These are phyloP conservation scores for Agrotis segetum DNA, from an alignment of 2,888 invertebrate species.

Conservation along the genomic window DNA sequence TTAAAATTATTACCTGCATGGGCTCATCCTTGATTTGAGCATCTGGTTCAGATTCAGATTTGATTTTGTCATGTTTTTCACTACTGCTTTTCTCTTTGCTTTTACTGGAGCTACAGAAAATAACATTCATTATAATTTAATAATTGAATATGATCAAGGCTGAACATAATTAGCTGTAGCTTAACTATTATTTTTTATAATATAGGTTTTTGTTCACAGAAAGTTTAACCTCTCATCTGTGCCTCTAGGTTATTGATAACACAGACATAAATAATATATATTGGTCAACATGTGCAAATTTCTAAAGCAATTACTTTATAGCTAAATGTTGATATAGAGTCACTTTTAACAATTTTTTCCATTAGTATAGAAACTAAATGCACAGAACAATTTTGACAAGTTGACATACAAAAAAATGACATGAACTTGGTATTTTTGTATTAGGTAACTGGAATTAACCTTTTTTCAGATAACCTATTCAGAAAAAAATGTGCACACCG, in stretches of 20 bases:
- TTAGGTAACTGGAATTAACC: neutral
- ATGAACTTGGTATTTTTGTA: slow-evolving; percentile 32
- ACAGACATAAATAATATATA: slow-evolving; percentile 10
- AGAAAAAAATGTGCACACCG: neutral
- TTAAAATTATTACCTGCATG: slow-evolving; percentile 77
- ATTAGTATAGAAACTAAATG: slow-evolving; percentile 10
- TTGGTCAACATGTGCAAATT: slow-evolving; percentile 23
- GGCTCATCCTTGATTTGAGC: slow-evolving; percentile 85
- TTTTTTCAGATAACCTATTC: neutral
- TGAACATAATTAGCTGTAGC: slow-evolving; percentile 6
- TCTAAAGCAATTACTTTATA: slow-evolving; percentile 4
- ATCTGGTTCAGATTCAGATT: slow-evolving; percentile 77
- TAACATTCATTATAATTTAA: slow-evolving; percentile 1
- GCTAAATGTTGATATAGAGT: slow-evolving; percentile 6
- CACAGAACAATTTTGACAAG: slow-evolving; percentile 40
- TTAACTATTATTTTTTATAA: neutral
- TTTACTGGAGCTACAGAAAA: slow-evolving; percentile 78
- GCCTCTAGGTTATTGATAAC: neutral
- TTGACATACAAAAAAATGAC: slow-evolving; percentile 46
- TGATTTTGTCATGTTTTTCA: slow-evolving; percentile 80
- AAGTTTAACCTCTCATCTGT: slow-evolving; percentile 4
- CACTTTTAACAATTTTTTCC: slow-evolving; percentile 20
- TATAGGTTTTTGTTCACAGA: neutral
- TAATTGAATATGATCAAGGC: neutral
- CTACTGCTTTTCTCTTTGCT: slow-evolving; percentile 80